Evolutionary conservation across 2,113 vertebrate genomes (phyloP).

Genomic region (Empidonax traillii): DNA sequence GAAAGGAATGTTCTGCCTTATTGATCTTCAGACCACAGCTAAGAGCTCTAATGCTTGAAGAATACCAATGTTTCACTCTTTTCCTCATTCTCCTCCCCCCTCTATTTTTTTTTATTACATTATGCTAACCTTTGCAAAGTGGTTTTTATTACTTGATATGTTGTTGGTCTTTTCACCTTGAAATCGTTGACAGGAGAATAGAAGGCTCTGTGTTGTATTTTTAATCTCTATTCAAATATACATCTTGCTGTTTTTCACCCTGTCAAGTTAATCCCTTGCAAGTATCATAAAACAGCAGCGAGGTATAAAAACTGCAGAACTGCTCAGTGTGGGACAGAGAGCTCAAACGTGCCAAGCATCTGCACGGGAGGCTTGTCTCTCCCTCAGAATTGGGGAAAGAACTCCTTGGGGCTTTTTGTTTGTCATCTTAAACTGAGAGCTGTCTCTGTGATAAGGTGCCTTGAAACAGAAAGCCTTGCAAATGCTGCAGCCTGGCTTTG

Average conservation of each 20-base stretch:
- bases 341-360: background rate
- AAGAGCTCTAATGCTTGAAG: background rate
- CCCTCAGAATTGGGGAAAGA: fast-evolving
- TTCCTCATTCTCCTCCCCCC: background rate
- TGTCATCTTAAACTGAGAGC: background rate
- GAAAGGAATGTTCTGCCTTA: conserved; percentile 50
- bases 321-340: background rate
- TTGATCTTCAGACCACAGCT: conserved; percentile 49
- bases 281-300: background rate
- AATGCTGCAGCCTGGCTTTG: background rate
- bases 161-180: conserved; percentile 61
- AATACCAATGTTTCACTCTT: background rate
- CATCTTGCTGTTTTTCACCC: conserved; percentile 26
- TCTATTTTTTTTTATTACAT: background rate
- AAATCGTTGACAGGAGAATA: conserved; percentile 57
- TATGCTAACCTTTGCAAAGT: conserved; percentile 48
- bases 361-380: background rate
- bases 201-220: conserved; percentile 46
- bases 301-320: background rate
- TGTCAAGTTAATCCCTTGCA: conserved; percentile 52
- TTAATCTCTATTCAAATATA: conserved; percentile 68
- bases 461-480: background rate
- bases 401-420: background rate
- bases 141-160: background rate
- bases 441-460: background rate